Evolutionary conservation across 2,888 invertebrate genomes (phyloP).

Genomic region (Drosophila phalerata): DNA sequence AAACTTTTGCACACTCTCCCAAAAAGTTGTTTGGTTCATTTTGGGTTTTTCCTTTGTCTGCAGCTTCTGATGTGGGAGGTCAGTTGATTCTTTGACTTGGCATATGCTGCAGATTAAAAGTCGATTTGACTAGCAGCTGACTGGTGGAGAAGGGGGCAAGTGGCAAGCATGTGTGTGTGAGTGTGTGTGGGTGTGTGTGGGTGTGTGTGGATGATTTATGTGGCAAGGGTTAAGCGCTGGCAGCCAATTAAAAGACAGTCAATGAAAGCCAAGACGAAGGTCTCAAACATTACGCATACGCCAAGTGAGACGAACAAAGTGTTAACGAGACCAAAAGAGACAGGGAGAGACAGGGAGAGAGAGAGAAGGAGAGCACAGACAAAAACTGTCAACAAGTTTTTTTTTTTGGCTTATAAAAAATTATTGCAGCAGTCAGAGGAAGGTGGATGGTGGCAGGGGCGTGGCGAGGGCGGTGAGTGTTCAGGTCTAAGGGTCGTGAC

Average conservation of each 20-base stretch:
- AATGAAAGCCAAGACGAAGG: constrained; percentile 58
- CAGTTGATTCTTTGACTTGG: constrained; percentile 58
- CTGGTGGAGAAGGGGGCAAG: constrained; percentile 15
- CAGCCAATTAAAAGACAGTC: constrained; percentile 76
- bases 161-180: constrained; percentile 28
- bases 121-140: constrained; percentile 67
- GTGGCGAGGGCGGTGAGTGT: neutral
- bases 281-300: constrained; percentile 70
- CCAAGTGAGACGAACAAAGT: constrained; percentile 51
- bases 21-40: constrained; percentile 41
- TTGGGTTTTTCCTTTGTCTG: constrained; percentile 3
- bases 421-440: constrained; percentile 41
- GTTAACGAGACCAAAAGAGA: constrained; percentile 1
- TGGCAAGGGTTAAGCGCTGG: constrained; percentile 57
- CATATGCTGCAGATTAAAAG: constrained; percentile 77
- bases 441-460: neutral
- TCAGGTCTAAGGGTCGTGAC: neutral
- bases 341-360: constrained; percentile 15
- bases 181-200: constrained; percentile 39
- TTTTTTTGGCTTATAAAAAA: constrained; percentile 54
- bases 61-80: constrained; percentile 31
- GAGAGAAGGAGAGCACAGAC: constrained; percentile 32
- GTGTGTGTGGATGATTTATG: constrained; percentile 65
- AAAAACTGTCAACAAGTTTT: constrained; percentile 41
- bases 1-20: constrained; percentile 32